These are phyloP conservation scores for Pachycephus smyrnensis DNA, from an alignment of 2,888 invertebrate genomes.

Conservation along the genomic window DNA sequence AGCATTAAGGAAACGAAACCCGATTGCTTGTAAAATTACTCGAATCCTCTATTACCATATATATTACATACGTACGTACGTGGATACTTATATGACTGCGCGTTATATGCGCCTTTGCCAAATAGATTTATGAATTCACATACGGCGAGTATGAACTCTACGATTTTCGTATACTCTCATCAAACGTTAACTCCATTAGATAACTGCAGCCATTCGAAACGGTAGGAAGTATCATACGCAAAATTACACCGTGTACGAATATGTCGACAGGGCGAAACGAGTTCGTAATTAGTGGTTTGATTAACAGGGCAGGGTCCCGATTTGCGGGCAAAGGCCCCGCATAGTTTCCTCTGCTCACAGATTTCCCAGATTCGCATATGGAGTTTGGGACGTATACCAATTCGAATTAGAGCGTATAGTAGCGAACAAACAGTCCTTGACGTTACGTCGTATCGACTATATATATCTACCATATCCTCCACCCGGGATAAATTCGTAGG, in stretches of 20 bases:
- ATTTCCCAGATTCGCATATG: not conserved
- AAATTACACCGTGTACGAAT: not conserved
- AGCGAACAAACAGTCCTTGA: not conserved
- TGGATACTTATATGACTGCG: not conserved
- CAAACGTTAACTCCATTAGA: not conserved
- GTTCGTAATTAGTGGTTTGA: slow-evolving; percentile 3
- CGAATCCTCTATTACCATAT: not conserved
- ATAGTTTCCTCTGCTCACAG: not conserved
- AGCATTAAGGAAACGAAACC: not conserved
- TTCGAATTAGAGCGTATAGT: not conserved
- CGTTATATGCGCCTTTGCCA: not conserved
- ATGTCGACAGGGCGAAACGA: not conserved
- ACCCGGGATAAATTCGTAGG: not conserved
- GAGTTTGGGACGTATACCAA: not conserved
- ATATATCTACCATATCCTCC: not conserved
- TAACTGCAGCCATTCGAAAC: not conserved
- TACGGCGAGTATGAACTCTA: not conserved
- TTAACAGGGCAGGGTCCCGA: not conserved
- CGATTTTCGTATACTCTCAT: not conserved
- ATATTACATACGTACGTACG: not conserved
- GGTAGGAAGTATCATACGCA: not conserved
- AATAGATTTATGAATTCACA: not conserved
- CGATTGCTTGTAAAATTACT: not conserved
- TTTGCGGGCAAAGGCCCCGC: slow-evolving; percentile 1
- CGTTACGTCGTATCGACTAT: not conserved